These are phyloP conservation scores for Glyphotaelius pellucidus DNA, from an alignment of 2,888 invertebrate genomes.

Conservation along the genomic window DNA sequence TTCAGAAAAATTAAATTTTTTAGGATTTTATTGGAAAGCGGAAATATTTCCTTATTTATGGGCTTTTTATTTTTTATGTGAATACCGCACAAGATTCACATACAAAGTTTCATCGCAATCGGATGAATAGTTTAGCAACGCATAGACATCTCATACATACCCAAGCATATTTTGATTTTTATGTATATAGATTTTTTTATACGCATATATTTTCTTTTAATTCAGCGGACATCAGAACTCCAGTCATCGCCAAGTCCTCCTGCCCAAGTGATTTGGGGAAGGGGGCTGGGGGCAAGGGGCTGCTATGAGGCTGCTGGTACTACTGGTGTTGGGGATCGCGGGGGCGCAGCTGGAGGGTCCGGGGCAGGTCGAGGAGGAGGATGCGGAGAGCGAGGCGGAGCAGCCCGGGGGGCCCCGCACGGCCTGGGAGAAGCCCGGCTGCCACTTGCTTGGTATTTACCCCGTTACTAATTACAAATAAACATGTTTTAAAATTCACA, in stretches of 20 bases:
- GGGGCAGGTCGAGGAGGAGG: neutral
- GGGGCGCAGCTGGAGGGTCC: slow-evolving; percentile 16
- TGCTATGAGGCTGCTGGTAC: slow-evolving; percentile 37
- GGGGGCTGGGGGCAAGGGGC: neutral
- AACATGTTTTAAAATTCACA: too few relatives aligned
- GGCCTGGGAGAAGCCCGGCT: slow-evolving; percentile 65
- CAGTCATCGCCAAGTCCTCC: neutral
- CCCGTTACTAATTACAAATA: neutral
- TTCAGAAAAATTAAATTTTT: too few relatives aligned
- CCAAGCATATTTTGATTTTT: too few relatives aligned
- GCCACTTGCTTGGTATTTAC: slow-evolving; percentile 62
- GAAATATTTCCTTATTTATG: too few relatives aligned
- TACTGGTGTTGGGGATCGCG: slow-evolving; percentile 19
- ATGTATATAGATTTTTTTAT: too few relatives aligned
- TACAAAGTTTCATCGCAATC: too few relatives aligned
- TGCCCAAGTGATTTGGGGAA: too few relatives aligned
- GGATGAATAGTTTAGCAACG: too few relatives aligned
- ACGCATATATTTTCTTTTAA: neutral
- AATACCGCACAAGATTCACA: too few relatives aligned
- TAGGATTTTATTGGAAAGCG: too few relatives aligned
- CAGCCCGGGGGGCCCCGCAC: slow-evolving; percentile 29
- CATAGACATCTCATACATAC: too few relatives aligned
- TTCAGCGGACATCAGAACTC: neutral
- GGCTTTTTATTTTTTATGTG: too few relatives aligned
- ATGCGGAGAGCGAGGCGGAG: neutral